Percentiles rank a stretch among this genome's conserved stretches.
Conservation (phyloP, 1,140 invertebrate species). For the Formica selysi region DNA sequence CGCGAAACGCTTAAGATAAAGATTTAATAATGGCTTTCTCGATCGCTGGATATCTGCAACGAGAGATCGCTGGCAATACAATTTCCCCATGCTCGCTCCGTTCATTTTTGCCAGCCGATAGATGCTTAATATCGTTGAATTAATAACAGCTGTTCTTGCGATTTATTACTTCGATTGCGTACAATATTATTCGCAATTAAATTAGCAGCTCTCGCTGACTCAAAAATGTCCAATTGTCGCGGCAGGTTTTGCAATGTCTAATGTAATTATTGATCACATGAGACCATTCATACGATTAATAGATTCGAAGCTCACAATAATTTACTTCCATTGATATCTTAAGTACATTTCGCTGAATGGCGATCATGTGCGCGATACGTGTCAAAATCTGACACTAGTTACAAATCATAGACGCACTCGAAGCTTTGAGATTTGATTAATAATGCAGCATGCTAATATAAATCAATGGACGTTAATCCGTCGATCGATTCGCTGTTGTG, state of each 20-base stretch:
- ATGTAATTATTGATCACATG: neutral
- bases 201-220: neutral
- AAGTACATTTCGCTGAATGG: constrained; percentile 32
- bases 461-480: constrained; percentile 54
- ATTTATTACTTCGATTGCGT: constrained; percentile 29
- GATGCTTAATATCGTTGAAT: constrained; percentile 12
- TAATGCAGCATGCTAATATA: constrained; percentile 37
- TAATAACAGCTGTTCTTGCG: constrained; percentile 15
- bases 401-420: constrained; percentile 39
- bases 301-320: constrained; percentile 3
- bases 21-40: constrained; percentile 52
- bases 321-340: constrained; percentile 43
- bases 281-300: constrained; percentile 5
- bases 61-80: neutral
- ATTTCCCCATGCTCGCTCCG: constrained; percentile 4
- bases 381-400: constrained; percentile 38
- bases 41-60: constrained; percentile 37
- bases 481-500: constrained; percentile 7
- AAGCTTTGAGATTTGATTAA: constrained; percentile 30
- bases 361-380: neutral
- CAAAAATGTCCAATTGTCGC: neutral
- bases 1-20: constrained; percentile 28
- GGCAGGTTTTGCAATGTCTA: neutral
- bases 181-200: constrained; percentile 9
- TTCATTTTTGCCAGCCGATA: constrained; percentile 11